Percentiles rank a stretch among this genome's conserved stretches.
These are phyloP conservation scores for Caerostris extrusa DNA, from an alignment of 1,140 invertebrate species.

Conservation along the genomic window DNA sequence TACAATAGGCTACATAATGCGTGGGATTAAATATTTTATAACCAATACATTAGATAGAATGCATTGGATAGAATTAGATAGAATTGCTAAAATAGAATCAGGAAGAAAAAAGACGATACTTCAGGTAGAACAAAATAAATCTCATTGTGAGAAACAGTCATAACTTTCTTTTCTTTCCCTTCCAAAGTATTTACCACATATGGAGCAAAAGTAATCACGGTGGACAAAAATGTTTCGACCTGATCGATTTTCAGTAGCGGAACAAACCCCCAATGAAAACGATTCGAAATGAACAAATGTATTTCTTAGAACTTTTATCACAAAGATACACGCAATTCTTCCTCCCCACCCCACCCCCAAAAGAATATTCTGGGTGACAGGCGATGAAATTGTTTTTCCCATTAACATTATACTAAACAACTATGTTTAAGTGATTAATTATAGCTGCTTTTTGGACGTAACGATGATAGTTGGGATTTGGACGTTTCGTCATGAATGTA, in stretches of 20 bases:
- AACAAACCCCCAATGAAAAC: constrained; percentile 1
- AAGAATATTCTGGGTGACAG: neutral
- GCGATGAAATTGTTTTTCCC: neutral
- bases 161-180: neutral
- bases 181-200: constrained; percentile 22
- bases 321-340: neutral
- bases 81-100: too few relatives aligned
- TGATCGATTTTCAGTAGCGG: constrained; percentile 1
- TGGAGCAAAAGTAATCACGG: constrained; percentile 48
- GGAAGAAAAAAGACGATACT: neutral
- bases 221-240: neutral
- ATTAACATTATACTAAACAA: neutral
- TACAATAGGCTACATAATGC: too few relatives aligned
- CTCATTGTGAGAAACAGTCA: neutral
- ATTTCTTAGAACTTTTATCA: neutral
- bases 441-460: too few relatives aligned
- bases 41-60: neutral
- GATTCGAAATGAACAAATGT: too few relatives aligned
- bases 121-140: neutral
- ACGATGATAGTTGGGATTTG: too few relatives aligned
- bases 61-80: too few relatives aligned
- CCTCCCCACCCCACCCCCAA: neutral
- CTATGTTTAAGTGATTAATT: too few relatives aligned
- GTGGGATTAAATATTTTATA: too few relatives aligned
- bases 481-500: too few relatives aligned